These are phyloP conservation scores for Passer montanus DNA, from an alignment of 2,113 vertebrate species.

Conservation along the genomic window DNA sequence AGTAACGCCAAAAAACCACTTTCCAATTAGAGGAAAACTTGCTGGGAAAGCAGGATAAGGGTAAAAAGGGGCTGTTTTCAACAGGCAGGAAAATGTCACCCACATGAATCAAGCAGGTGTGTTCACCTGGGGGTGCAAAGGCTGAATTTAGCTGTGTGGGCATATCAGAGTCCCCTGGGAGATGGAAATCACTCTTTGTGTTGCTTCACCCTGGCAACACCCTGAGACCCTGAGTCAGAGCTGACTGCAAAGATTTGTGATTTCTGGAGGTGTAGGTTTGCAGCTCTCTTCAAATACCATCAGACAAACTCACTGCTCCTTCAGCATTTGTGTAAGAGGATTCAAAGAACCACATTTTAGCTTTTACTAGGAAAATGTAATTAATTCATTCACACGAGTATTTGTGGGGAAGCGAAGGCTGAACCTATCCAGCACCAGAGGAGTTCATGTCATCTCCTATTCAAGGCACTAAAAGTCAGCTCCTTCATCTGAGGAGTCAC, in stretches of 20 bases:
- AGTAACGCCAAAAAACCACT: slow-evolving; percentile 3
- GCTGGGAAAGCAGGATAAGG: slow-evolving; percentile 33
- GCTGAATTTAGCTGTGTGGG: neutral
- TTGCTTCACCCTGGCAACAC: neutral
- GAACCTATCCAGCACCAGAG: neutral
- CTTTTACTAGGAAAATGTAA: neutral
- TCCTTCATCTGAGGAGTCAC: neutral
- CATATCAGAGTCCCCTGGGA: neutral
- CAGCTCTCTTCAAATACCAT: neutral
- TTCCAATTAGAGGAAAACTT: slow-evolving; percentile 18
- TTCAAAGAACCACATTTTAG: neutral
- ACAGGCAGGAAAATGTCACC: neutral
- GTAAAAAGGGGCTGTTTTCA: neutral
- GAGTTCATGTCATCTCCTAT: neutral
- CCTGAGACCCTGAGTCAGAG: neutral
- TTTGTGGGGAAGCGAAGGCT: neutral
- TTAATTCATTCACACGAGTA: neutral
- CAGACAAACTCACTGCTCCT: neutral
- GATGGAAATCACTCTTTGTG: neutral
- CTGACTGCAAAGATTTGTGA: neutral
- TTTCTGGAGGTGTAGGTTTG: neutral
- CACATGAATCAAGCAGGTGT: neutral
- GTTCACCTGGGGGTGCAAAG: neutral
- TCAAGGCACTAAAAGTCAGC: neutral
- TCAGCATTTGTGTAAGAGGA: neutral